A percentile compares a stretch with the other conserved stretches of the same genome.
phyloP scores from a whole-genome alignment of 64 coral and sea anemone genomes.

The Dendrophyllia cribrosa region DNA sequence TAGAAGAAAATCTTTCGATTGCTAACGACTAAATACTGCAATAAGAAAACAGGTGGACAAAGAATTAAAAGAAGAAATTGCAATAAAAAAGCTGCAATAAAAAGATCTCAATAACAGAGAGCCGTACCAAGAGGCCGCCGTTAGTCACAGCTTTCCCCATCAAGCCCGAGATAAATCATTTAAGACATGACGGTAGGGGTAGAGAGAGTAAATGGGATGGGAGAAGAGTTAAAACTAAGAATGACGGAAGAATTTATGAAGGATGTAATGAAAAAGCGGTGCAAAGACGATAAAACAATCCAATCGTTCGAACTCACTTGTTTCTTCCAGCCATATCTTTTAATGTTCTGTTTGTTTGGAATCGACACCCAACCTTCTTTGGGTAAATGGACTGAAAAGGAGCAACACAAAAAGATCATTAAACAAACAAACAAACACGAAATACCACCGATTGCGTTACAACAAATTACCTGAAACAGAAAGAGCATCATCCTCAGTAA shows the following conservation, averaged over 20 bases:
- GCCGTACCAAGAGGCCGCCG: no score
- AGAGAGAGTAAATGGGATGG: no score
- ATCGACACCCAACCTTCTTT: constrained; percentile 98
- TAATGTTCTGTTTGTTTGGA: constrained; percentile 99
- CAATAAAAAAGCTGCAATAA: not conserved
- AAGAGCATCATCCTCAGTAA: constrained; percentile 7
- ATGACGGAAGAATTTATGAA: no score
- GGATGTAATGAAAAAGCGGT: not conserved
- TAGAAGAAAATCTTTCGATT: constrained; percentile 99
- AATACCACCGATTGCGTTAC: no score
- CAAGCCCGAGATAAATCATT: no score
- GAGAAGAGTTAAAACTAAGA: no score
- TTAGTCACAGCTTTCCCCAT: no score
- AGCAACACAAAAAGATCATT: constrained; percentile 23
- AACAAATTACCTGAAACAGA: constrained; percentile 56
- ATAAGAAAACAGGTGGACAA: constrained; percentile 3
- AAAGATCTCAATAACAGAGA: no score
- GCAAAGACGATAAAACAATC: not conserved
- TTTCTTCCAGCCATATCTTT: constrained; percentile 99
- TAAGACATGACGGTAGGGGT: no score
- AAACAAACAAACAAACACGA: not conserved
- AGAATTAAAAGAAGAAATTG: not conserved
- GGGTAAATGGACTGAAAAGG: constrained; percentile 70
- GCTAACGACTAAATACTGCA: constrained; percentile 96
- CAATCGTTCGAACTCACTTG: constrained; percentile 57